These are phyloP conservation scores for Acridotheres tristis DNA, from an alignment of 2,797 vertebrate genomes.

Conservation along the genomic window DNA sequence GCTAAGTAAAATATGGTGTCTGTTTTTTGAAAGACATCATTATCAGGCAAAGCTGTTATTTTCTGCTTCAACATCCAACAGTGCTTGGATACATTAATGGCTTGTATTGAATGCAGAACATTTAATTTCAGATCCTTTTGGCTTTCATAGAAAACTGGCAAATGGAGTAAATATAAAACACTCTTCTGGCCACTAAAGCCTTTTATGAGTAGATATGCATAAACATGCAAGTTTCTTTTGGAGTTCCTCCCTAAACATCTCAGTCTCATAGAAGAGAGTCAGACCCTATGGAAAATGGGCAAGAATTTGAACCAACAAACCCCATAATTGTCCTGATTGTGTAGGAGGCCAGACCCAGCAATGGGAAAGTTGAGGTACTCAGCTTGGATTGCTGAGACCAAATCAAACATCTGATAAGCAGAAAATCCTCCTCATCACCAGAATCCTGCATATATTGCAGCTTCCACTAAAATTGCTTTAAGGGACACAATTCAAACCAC, in stretches of 20 bases:
- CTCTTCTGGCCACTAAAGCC: neutral
- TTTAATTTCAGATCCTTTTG: neutral
- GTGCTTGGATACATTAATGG: neutral
- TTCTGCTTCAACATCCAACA: neutral
- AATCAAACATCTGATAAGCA: neutral
- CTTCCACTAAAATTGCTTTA: neutral
- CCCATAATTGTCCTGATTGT: neutral
- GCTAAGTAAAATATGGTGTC: neutral
- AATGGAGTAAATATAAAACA: neutral
- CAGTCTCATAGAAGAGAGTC: neutral
- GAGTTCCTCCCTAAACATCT: neutral
- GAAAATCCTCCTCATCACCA: neutral
- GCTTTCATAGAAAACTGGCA: slow-evolving; percentile 25
- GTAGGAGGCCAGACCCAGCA: neutral
- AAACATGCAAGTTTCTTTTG: slow-evolving; percentile 18
- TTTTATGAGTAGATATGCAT: neutral
- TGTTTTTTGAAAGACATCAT: neutral
- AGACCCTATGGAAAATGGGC: slow-evolving; percentile 13
- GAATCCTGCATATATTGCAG: neutral
- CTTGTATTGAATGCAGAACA: neutral
- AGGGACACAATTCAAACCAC: neutral
- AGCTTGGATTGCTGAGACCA: neutral
- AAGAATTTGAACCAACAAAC: neutral
- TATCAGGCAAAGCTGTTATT: neutral
- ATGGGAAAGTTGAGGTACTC: neutral